phyloP scores from a whole-genome alignment of 2,797 vertebrate species.

The Salmo trutta region DNA sequence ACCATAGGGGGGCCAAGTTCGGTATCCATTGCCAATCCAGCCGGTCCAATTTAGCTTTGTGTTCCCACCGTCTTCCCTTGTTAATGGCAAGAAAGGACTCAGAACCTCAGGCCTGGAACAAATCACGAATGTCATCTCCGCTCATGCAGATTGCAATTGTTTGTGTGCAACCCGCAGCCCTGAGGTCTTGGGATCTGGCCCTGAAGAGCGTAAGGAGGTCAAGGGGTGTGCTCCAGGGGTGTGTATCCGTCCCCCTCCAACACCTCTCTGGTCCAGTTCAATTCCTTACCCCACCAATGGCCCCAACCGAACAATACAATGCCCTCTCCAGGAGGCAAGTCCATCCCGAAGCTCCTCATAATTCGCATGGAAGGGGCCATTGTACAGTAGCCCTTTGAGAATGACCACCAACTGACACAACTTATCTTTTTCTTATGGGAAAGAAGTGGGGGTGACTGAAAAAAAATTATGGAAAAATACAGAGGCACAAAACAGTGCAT shows the following conservation, averaged over 20 bases:
- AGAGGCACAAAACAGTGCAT: background rate
- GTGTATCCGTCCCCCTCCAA: background rate
- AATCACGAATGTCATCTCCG: conserved; percentile 13
- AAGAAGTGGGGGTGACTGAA: background rate
- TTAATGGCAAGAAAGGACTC: background rate
- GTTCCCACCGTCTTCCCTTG: conserved; percentile 4
- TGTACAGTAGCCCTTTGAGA: conserved; percentile 15
- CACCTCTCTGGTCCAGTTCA: conserved; percentile 11
- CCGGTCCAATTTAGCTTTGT: conserved; percentile 10
- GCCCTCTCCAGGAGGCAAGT: background rate
- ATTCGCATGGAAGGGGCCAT: conserved; percentile 15
- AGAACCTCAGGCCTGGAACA: conserved; percentile 3
- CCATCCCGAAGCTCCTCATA: conserved; percentile 4
- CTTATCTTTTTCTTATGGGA: background rate
- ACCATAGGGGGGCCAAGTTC: conserved; percentile 1
- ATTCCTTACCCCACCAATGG: background rate
- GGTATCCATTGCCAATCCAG: conserved; percentile 2
- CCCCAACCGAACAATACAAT: conserved; percentile 9
- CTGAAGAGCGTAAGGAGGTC: background rate
- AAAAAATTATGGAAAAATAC: background rate
- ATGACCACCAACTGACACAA: conserved; percentile 2
- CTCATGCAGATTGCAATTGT: conserved; percentile 17
- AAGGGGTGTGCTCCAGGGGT: conserved; percentile 4
- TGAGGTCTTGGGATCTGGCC: conserved; percentile 1
- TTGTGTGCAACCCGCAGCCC: conserved; percentile 3